Percentiles rank a stretch among this genome's conserved stretches.
Conservation (phyloP, 2,113 vertebrate genomes). For the Protobothrops mucrosquamatus region DNA sequence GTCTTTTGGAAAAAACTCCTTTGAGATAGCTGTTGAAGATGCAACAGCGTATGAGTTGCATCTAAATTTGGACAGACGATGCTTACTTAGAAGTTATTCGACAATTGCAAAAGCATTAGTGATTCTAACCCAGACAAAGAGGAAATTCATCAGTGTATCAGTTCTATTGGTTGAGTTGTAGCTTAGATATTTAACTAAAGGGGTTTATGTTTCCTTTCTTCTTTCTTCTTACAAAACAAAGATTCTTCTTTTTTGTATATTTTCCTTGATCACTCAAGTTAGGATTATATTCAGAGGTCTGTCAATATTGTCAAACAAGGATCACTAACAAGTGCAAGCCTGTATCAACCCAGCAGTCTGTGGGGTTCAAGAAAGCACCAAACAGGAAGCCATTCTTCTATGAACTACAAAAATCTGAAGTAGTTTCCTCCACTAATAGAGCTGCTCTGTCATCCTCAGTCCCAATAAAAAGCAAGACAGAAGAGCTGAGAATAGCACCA, state of each 20-base stretch:
- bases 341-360: not conserved
- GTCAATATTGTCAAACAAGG: not conserved
- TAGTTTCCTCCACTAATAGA: not conserved
- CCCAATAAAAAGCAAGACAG: not conserved
- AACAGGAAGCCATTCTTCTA: not conserved
- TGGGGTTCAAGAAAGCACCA: not conserved
- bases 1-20: no score
- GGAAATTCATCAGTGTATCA: no score
- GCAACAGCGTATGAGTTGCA: not conserved
- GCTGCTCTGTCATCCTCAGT: not conserved
- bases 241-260: not conserved
- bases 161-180: not conserved
- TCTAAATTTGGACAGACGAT: not conserved
- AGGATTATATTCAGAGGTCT: not conserved
- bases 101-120: not conserved
- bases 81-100: not conserved
- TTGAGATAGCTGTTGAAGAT: not conserved
- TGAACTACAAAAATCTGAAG: not conserved
- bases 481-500: not conserved
- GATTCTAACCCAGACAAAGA: not conserved
- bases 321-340: not conserved
- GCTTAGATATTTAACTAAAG: not conserved
- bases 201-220: not conserved
- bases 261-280: not conserved
- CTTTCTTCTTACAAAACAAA: not conserved